These are phyloP conservation scores for Drosophila serrata DNA, from an alignment of 1,140 invertebrate genomes.

Conservation along the genomic window DNA sequence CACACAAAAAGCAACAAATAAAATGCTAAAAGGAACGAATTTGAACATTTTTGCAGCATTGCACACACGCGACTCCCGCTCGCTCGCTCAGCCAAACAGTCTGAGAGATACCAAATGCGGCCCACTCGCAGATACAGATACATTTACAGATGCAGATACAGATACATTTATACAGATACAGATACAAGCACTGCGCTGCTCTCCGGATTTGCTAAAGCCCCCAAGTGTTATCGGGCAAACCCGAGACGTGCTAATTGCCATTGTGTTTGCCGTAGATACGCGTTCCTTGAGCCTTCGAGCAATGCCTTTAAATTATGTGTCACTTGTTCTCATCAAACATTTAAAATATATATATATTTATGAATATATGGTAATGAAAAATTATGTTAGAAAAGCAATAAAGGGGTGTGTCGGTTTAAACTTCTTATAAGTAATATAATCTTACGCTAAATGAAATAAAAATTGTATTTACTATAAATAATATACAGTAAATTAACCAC, in stretches of 20 bases:
- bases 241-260: constrained; percentile 63
- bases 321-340: background rate
- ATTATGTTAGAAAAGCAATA: background rate
- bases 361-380: too few relatives aligned
- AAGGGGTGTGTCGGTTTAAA: background rate
- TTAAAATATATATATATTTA: too few relatives aligned
- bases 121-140: constrained; percentile 62
- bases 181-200: constrained; percentile 22
- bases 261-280: constrained; percentile 21
- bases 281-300: constrained; percentile 3
- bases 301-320: background rate
- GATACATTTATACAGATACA: constrained; percentile 19
- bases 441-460: too few relatives aligned
- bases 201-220: constrained; percentile 43
- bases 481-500: too few relatives aligned
- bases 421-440: too few relatives aligned
- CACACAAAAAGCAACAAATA: constrained; percentile 26
- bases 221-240: constrained; percentile 62
- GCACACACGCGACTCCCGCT: constrained; percentile 81
- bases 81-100: constrained; percentile 67
- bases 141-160: constrained; percentile 28
- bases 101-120: constrained; percentile 59
- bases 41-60: constrained; percentile 81
- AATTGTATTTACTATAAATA: too few relatives aligned
- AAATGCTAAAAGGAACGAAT: constrained; percentile 63